Evolutionary conservation across 2,113 vertebrate genomes (phyloP), one percentile per base, ranked within the genome.

Genomic region (Uropsilus gracilis): DNA sequence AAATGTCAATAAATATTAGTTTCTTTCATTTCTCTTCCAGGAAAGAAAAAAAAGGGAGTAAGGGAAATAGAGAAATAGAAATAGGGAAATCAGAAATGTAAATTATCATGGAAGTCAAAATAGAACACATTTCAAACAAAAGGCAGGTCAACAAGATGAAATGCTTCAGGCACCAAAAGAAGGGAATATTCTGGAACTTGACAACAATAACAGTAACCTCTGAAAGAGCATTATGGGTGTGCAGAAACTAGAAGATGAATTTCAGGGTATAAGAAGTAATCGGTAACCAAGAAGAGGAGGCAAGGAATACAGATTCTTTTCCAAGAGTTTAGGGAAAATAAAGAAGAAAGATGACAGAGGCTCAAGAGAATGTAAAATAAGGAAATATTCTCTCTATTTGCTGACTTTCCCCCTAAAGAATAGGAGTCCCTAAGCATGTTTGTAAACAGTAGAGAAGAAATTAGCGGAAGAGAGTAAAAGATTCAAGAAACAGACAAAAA

Each of bases 381-480:
- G 64, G 42, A 39, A 63, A 71, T 76, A 68, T 55, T 69, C 53
- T 78, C 3, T 83, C 39, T 50, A 53, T 32, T 63, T 80, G n/a
- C 64, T 83, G 64, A 55, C 44, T 64, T 63, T 92, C 53, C 20
- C 53, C 53, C 75, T 68, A 0, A 71, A 86, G 39, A 20, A 64
- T 30, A 50, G 55, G 57, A 78, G 90, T 39, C 75, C n/a, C 78
- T 69, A 64, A 87, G 34, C 17, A 42, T 69, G 86, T 94, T 86
- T 92, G 76, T 86, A 92, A 96, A 96, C 50, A 94, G 34, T 93
- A 84, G 24, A 71, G 55, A 92, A 88, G 39, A 93, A 93, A 89
- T 44, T 8, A 72, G 32, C 75, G 28, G 39, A 63, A 37, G 59
- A 12, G 11, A 39, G 86, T n/a, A 39, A 86, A 94, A 73, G 86